phyloP scores from a whole-genome alignment of 2,113 vertebrate genomes.

The Entomyzon cyanotis region DNA sequence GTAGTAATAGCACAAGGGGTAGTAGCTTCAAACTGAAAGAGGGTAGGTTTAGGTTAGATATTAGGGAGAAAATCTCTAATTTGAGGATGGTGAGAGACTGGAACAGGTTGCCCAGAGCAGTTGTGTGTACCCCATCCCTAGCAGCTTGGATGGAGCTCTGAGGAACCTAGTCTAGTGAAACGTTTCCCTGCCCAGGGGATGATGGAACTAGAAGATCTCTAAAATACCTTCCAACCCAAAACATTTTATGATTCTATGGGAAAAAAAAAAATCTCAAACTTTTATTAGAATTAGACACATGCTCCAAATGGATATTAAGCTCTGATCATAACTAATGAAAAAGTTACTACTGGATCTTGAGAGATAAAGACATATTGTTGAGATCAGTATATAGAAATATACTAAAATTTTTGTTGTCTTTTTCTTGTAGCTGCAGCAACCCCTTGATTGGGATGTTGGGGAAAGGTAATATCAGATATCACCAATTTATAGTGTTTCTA shows the following conservation, averaged over 20 bases:
- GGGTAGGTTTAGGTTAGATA: background rate
- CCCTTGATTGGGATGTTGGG: background rate
- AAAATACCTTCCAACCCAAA: background rate
- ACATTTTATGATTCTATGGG: background rate
- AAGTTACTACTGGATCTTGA: background rate
- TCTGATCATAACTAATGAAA: background rate
- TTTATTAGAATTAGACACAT: background rate
- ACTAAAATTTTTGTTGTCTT: background rate
- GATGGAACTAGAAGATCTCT: background rate
- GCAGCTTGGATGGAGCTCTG: rapidly evolving
- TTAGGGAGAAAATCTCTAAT: background rate
- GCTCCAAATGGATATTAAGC: background rate
- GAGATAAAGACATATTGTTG: background rate
- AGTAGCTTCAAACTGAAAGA: background rate
- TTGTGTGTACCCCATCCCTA: rapidly evolving
- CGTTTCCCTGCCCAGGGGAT: rapidly evolving
- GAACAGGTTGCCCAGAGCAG: background rate
- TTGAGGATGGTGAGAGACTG: background rate
- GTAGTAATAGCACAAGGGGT: rapidly evolving
- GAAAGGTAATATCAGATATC: background rate
- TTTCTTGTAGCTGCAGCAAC: background rate
- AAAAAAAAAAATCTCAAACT: background rate
- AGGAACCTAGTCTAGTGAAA: too few species aligned
- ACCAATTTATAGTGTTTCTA: background rate
- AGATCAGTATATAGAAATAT: background rate